Conservation (phyloP, 2,113 vertebrate species). For the Saccopteryx leptura region DNA sequence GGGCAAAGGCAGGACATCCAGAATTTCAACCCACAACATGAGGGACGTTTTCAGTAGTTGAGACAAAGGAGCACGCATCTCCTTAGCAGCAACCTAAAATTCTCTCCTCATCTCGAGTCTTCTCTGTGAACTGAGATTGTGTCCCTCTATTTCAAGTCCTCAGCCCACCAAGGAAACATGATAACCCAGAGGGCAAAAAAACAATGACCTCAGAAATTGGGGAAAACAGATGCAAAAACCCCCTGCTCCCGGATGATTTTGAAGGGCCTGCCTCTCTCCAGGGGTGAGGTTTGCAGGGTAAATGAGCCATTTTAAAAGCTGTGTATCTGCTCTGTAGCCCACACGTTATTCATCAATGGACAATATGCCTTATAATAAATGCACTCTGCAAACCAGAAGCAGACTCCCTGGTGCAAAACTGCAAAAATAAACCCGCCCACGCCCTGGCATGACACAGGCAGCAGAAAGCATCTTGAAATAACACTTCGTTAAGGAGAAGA, state of each 20-base stretch:
- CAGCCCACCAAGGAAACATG: rapidly evolving
- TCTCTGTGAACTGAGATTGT: neutral
- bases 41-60: neutral
- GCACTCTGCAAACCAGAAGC: conserved; percentile 69
- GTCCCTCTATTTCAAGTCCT: neutral
- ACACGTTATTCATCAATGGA: conserved; percentile 70
- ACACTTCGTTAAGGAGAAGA: conserved; percentile 28
- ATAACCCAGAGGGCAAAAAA: neutral
- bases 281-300: conserved; percentile 34
- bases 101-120: neutral
- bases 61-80: neutral
- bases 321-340: conserved; percentile 60
- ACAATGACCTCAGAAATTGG: neutral
- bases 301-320: conserved; percentile 74
- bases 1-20: neutral
- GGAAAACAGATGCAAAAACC: neutral
- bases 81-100: neutral
- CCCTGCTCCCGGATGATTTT: neutral
- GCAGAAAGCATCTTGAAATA: conserved; percentile 70
- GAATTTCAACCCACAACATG: neutral
- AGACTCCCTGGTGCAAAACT: conserved; percentile 63
- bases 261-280: conserved; percentile 8
- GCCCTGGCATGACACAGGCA: conserved; percentile 63
- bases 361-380: conserved; percentile 13
- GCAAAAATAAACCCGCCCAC: conserved; percentile 83